Percentiles rank a stretch among this genome's conserved stretches.
phyloP scores from a whole-genome alignment of 2,797 vertebrate species.

The Sarcophilus harrisii region DNA sequence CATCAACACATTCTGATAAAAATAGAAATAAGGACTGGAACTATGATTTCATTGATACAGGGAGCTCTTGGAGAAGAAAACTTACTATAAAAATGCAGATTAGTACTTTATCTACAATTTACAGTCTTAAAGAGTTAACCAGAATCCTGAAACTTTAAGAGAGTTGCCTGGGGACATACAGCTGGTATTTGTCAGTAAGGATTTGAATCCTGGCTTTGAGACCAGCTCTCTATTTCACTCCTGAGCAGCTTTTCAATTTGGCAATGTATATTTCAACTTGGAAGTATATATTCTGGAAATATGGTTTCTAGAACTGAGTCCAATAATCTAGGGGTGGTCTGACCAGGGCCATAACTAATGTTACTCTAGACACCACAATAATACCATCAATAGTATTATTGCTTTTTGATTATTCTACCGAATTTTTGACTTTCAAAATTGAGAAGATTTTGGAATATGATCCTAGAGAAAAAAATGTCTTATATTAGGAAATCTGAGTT shows the following conservation, averaged over 20 bases:
- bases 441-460: not conserved
- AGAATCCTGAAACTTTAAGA: not conserved
- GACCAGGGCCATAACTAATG: not conserved
- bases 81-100: not conserved
- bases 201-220: not conserved
- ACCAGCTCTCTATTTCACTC: not conserved
- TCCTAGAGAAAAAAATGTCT: slow-evolving; percentile 38
- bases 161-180: not conserved
- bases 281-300: not conserved
- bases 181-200: not conserved
- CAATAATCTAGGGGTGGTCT: not conserved
- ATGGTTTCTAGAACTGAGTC: not conserved
- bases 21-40: not conserved
- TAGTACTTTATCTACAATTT: not conserved
- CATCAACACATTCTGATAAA: not conserved
- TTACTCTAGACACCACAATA: not conserved
- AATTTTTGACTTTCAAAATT: not conserved
- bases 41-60: not conserved
- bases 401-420: not conserved
- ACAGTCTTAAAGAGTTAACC: too few relatives aligned
- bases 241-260: not conserved
- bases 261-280: not conserved
- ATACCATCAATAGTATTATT: not conserved
- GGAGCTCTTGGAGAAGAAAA: not conserved
- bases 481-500: slow-evolving; percentile 48